phyloP scores from a whole-genome alignment of 2,797 vertebrate genomes.

The Cryptoblepharus egeriae region DNA sequence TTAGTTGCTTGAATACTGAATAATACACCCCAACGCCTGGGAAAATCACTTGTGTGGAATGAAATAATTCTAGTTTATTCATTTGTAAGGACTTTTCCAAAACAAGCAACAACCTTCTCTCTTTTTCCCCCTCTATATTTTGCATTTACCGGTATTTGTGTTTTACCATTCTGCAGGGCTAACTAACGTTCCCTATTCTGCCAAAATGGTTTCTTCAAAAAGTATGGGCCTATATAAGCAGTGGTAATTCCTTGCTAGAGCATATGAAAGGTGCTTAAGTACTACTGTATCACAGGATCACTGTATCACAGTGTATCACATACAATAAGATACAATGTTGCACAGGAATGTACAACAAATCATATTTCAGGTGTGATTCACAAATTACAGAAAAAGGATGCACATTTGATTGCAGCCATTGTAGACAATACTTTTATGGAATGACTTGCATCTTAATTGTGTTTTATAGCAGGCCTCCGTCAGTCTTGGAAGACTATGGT shows the following conservation, averaged over 20 bases:
- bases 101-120: too few species aligned
- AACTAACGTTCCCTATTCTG: too few species aligned
- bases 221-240: neutral
- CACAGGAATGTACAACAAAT: too few species aligned
- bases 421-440: neutral
- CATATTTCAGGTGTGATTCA: neutral
- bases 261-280: neutral
- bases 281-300: neutral
- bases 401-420: neutral
- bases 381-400: neutral
- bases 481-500: too few species aligned
- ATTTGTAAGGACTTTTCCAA: neutral
- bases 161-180: neutral
- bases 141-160: neutral
- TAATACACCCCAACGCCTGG: neutral
- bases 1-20: neutral
- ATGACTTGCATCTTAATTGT: too few species aligned
- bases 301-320: too few species aligned
- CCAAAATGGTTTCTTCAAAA: neutral
- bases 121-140: neutral
- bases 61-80: neutral
- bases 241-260: neutral
- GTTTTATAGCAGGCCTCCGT: too few species aligned
- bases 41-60: neutral
- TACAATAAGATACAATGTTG: too few species aligned